phyloP scores from a whole-genome alignment of 2,888 invertebrate genomes.

The Hemithea aestivaria region DNA sequence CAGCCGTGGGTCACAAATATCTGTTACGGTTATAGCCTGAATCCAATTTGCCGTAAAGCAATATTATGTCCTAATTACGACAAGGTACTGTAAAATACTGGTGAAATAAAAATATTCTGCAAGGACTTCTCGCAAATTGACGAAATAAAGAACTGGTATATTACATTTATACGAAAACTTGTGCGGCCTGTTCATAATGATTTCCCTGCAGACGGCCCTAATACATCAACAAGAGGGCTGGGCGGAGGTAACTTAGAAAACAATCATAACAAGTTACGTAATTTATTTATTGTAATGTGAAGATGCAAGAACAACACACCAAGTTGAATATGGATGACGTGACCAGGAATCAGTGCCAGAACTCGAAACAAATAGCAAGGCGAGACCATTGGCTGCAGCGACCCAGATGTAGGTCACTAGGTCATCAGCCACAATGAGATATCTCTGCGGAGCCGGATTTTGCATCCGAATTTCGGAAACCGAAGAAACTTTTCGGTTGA shows the following conservation, averaged over 20 bases:
- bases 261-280: conserved; percentile 28
- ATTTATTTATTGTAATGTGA: conserved; percentile 9
- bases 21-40: conserved; percentile 11
- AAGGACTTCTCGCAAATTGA: too few species aligned
- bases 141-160: too few species aligned
- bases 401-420: conserved; percentile 68
- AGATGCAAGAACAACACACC: conserved; percentile 29
- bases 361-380: conserved; percentile 65
- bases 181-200: conserved; percentile 32
- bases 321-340: conserved; percentile 54
- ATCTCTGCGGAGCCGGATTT: conserved; percentile 62
- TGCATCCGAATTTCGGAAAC: conserved; percentile 49
- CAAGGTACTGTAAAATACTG: neutral
- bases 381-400: conserved; percentile 63
- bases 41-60: conserved; percentile 10
- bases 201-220: conserved; percentile 34
- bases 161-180: neutral
- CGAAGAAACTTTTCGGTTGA: conserved; percentile 12
- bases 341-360: conserved; percentile 63
- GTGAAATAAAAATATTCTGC: too few species aligned
- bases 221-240: conserved; percentile 25
- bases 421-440: conserved; percentile 71
- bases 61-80: conserved; percentile 3
- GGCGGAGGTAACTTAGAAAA: conserved; percentile 19
- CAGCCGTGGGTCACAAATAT: conserved; percentile 20